A percentile compares a stretch with the other conserved stretches of the same genome.
Evolutionary conservation across 1,140 invertebrate species (phyloP).

Genomic region (Musca vetustissima): DNA sequence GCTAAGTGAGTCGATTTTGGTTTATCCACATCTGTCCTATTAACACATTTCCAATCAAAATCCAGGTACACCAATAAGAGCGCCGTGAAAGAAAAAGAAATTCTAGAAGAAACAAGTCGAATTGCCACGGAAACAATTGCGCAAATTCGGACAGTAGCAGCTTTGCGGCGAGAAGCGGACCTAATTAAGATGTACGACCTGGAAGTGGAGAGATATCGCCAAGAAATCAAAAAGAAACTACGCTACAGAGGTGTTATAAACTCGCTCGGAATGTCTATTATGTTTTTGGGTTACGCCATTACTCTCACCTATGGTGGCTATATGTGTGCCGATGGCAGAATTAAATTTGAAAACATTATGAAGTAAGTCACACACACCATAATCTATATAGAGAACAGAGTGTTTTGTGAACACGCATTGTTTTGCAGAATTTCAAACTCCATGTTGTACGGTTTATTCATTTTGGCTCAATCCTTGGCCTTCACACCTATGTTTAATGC

Average conservation of each 20-base stretch:
- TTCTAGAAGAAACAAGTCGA: slow-evolving; percentile 67
- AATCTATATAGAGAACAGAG: background rate
- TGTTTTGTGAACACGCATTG: background rate
- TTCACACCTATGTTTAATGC: slow-evolving; percentile 87
- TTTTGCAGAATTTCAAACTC: slow-evolving; percentile 74
- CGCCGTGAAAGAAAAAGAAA: slow-evolving; percentile 64
- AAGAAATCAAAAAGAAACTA: slow-evolving; percentile 63
- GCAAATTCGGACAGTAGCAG: slow-evolving; percentile 75
- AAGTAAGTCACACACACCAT: slow-evolving; percentile 71
- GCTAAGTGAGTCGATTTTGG: slow-evolving; percentile 52
- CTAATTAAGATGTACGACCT: slow-evolving; percentile 63
- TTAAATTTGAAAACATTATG: slow-evolving; percentile 67
- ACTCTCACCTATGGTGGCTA: slow-evolving; percentile 81
- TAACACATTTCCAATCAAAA: slow-evolving; percentile 20
- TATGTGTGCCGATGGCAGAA: slow-evolving; percentile 62
- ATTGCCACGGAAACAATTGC: slow-evolving; percentile 77
- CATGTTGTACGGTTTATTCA: slow-evolving; percentile 82
- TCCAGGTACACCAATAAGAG: slow-evolving; percentile 62
- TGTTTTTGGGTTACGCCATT: slow-evolving; percentile 80
- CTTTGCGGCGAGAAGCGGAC: slow-evolving; percentile 58
- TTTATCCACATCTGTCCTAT: slow-evolving; percentile 61
- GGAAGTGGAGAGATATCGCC: slow-evolving; percentile 60
- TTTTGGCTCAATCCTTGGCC: slow-evolving; percentile 79
- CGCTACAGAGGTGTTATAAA: slow-evolving; percentile 75
- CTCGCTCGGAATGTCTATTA: slow-evolving; percentile 76